Evolutionary conservation across 2,113 vertebrate species (phyloP), one percentile per base, ranked within the genome.

Genomic region (Toxotes jaculatrix): DNA sequence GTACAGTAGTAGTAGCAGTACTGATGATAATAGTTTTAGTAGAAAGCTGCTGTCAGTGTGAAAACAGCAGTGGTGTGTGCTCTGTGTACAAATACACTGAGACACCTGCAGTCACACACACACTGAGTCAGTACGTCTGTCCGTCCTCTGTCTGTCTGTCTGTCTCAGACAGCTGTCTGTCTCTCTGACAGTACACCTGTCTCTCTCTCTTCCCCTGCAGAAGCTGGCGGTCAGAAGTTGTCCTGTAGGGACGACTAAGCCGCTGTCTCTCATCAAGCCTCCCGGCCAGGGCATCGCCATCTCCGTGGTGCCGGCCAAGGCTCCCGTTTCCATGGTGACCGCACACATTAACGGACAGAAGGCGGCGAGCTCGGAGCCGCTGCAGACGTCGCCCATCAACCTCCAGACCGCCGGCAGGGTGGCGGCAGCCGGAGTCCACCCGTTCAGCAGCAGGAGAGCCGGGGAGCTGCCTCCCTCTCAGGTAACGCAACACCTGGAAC

Each of bases 281-380:
- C 86, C 95, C 77, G 88, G 89, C 57, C 96, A 94, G 94, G 88
- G 91, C 92, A 93, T 96, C 64, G 91, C 96, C 89, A 95, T 96
- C 91, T 95, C 96, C 0, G 95, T 95, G 87, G 93, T 95, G 84
- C 96, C 95, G 60, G 94, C 93, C 80, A 95, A 96, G 93, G 82
- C 93, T 45, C 95, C 96, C 84, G 93, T 95, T 88, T 95, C 95
- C 91, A 96, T 97, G 96, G 96, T 97, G 91, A 96, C 96, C 1
- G 95, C 96, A 83, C 95, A 95, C 91, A 92, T 96, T 75, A 96
- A 95, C 49, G 96, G 96, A 80, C 95, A 96, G 87, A 96, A 93
- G 92, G 92, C 86, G 79, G 82, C 86, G 61, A 90, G 91, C 70
- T 89, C 88, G 6, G 95, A 96, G 83, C 89, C 90, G 36, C 94